Evolutionary conservation across 2,113 vertebrate genomes (phyloP).

Genomic region (Amblyornis subalaris): DNA sequence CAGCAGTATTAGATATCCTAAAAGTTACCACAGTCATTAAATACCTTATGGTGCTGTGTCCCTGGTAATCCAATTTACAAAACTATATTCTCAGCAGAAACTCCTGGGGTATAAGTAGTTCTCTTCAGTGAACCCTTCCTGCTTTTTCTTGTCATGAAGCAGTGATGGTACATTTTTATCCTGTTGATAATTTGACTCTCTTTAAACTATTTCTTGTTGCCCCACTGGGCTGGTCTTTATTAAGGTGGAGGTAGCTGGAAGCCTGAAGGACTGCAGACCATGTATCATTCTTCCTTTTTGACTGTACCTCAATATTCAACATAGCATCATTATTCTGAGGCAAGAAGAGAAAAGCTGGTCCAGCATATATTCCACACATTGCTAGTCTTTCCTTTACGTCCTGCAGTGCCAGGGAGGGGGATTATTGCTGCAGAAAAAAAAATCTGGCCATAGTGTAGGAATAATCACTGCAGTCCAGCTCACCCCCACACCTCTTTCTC

Average conservation of each 20-base stretch:
- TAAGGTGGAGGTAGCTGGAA: conserved; percentile 67
- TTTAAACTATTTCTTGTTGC: conserved; percentile 73
- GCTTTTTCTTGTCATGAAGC: conserved; percentile 63
- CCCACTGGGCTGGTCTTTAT: conserved; percentile 50
- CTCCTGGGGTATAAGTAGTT: conserved; percentile 68
- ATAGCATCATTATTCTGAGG: conserved; percentile 79
- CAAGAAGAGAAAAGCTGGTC: conserved; percentile 77
- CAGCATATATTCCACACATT: conserved; percentile 76
- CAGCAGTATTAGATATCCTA: conserved; percentile 44
- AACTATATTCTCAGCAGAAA: conserved; percentile 73
- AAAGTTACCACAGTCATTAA: conserved; percentile 72
- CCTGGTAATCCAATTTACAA: conserved; percentile 68
- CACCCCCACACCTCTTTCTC: conserved; percentile 60
- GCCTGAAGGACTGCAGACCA: conserved; percentile 61
- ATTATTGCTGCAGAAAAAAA: conserved; percentile 75
- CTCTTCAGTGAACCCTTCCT: conserved; percentile 62
- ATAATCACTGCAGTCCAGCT: conserved; percentile 77
- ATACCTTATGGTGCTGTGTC: conserved; percentile 69
- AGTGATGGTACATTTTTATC: conserved; percentile 59
- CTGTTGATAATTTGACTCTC: conserved; percentile 73
- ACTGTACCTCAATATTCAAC: conserved; percentile 74
- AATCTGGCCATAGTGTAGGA: conserved; percentile 72
- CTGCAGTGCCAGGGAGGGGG: conserved; percentile 72
- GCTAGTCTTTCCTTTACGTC: conserved; percentile 67
- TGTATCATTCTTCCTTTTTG: conserved; percentile 63